A percentile compares a stretch with the other conserved stretches of the same genome.
Conservation (phyloP, 2,113 vertebrate genomes). For the Sterrhoptilus dennistouni region DNA sequence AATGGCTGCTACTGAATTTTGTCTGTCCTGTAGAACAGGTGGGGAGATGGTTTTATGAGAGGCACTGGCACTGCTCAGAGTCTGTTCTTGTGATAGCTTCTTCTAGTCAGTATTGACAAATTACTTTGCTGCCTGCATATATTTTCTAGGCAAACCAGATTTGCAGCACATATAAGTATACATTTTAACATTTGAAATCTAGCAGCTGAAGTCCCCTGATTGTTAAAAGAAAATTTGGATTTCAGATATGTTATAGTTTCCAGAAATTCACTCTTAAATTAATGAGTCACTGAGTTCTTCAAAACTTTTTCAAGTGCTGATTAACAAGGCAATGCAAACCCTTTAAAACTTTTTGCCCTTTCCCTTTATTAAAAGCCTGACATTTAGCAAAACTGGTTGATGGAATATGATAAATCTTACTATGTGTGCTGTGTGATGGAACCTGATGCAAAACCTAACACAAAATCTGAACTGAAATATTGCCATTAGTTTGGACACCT, state of each 20-base stretch:
- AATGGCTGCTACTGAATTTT: conserved; percentile 20
- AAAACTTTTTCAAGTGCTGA: conserved; percentile 59
- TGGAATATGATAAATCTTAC: conserved; percentile 69
- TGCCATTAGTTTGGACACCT: conserved; percentile 65
- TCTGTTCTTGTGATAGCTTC: conserved; percentile 7
- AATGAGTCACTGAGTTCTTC: conserved; percentile 59
- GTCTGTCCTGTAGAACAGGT: not conserved
- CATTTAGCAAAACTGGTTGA: conserved; percentile 77
- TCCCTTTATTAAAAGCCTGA: conserved; percentile 79
- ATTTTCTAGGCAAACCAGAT: conserved; percentile 3
- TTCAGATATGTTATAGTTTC: conserved; percentile 27
- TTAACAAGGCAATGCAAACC: conserved; percentile 69
- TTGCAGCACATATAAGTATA: not conserved
- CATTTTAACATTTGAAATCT: conserved; percentile 28
- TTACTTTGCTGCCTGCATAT: not conserved
- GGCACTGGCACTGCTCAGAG: not conserved
- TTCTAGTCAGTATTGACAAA: not conserved
- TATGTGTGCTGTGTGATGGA: conserved; percentile 65
- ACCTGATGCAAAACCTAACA: conserved; percentile 69
- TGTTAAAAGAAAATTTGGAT: conserved; percentile 34
- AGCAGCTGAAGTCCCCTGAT: not conserved
- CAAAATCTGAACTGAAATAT: conserved; percentile 64
- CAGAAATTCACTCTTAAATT: conserved; percentile 43
- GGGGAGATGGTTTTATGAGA: conserved; percentile 26
- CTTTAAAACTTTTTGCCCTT: conserved; percentile 77